These are phyloP conservation scores for Falco biarmicus DNA, from an alignment of 2,797 vertebrate species.

Conservation along the genomic window DNA sequence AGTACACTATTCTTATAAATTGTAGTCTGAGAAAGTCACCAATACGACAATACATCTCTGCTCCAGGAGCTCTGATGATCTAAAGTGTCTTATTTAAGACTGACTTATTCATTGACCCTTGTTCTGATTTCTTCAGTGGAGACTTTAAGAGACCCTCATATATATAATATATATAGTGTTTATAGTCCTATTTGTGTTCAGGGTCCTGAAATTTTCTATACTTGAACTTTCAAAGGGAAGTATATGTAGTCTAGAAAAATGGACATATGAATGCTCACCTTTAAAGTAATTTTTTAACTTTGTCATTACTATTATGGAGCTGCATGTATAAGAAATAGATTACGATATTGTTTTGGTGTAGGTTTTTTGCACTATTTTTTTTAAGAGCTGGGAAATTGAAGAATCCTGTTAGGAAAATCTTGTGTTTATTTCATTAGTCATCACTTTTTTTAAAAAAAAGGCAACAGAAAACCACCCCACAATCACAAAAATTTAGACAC, in stretches of 20 bases:
- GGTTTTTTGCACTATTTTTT: neutral
- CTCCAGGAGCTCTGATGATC: neutral
- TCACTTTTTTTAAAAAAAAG: neutral
- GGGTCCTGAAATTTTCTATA: neutral
- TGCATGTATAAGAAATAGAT: neutral
- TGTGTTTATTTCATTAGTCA: neutral
- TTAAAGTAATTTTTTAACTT: neutral
- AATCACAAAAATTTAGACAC: neutral
- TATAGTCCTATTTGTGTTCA: neutral
- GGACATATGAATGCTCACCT: neutral
- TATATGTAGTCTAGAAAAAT: neutral
- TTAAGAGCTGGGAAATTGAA: neutral
- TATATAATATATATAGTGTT: neutral
- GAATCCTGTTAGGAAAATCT: neutral
- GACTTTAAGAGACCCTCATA: neutral
- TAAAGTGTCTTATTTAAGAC: neutral
- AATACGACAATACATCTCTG: neutral
- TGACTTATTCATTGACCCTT: neutral
- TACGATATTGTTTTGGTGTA: neutral
- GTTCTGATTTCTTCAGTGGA: neutral
- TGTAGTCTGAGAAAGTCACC: neutral
- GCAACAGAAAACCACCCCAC: rapidly evolving
- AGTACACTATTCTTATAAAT: neutral
- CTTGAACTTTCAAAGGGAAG: neutral
- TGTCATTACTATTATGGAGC: neutral